These are phyloP conservation scores for Stenolophus ochropezus DNA, from an alignment of 2,888 invertebrate species.

Conservation along the genomic window DNA sequence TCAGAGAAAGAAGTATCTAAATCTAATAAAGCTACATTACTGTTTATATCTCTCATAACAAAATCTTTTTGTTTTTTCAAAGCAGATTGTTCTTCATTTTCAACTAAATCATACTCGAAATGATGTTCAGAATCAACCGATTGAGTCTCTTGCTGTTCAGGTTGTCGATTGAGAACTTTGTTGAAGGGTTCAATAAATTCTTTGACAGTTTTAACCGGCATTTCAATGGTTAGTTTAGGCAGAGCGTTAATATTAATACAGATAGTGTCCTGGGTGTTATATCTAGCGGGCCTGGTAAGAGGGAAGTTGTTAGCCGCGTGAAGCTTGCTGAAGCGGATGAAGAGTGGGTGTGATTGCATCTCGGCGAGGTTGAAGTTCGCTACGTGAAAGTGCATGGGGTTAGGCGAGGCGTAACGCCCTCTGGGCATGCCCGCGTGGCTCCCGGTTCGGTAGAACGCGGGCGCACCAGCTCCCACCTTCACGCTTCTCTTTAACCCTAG, in stretches of 20 bases:
- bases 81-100: constrained; percentile 20
- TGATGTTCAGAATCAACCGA: constrained; percentile 16
- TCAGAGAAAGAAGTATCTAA: constrained; percentile 40
- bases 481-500: constrained; percentile 6
- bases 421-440: constrained; percentile 71
- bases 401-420: constrained; percentile 70
- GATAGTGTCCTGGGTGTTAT: not conserved
- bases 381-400: constrained; percentile 71
- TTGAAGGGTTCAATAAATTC: constrained; percentile 71
- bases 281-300: not conserved
- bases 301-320: not conserved
- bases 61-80: constrained; percentile 24
- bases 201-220: constrained; percentile 68
- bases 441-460: constrained; percentile 68
- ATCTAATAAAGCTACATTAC: constrained; percentile 20
- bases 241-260: constrained; percentile 1
- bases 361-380: constrained; percentile 67
- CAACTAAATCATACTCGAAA: constrained; percentile 24
- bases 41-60: constrained; percentile 45
- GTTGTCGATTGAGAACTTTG: constrained; percentile 65
- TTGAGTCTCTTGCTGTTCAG: not conserved
- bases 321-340: constrained; percentile 20
- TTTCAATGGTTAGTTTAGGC: not conserved
- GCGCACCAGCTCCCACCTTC: not conserved
- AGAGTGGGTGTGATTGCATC: constrained; percentile 66